Evolutionary conservation across 2,797 vertebrate genomes (phyloP), one percentile per base, ranked within the genome.

Genomic region (Hybognathus amarus): DNA sequence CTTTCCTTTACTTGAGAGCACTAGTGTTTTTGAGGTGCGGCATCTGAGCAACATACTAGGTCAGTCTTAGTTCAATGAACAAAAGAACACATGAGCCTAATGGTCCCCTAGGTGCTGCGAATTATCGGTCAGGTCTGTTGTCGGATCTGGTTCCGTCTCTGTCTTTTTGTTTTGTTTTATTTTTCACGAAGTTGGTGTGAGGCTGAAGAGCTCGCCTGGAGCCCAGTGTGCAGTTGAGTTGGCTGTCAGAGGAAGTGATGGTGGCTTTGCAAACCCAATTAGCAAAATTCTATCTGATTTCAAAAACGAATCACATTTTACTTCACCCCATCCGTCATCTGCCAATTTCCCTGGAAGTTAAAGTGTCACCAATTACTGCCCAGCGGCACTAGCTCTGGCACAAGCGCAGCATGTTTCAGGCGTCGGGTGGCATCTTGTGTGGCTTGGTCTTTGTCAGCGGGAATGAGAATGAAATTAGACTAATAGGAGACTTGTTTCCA

Each of bases 391-490:
- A 91, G 92, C 89, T 12, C 88, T 93, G 94, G 93, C 93, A 90
- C 88, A 88, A 88, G 77, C 87, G 88, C 89, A 91, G 94, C 94
- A 94, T 95, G 95, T 97, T 97, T 96, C 96, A 96, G 94, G 96
- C 96, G 95, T 97, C 96, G 96, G 94, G 95, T 96, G 95, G 94
- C 95, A 96, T 97, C 96, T 95, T 94, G 96, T 93, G 87, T 94
- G 93, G 92, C 92, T 93, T 90, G 89, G 93, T 92, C 94, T 91
- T 93, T 91, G 91, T 96, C 94, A 95, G 94, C 92, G 94, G 94
- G 94, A 94, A 95, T 94, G 94, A 97, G 86, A 97, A 98, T 97
- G 94, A 96, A 96, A 97, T 96, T 95, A 96, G 96, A 98, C 96
- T 97, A 97, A 96, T 95, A 93, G 94, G 95, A 96, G 95, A 95